Evolutionary conservation across 2,888 invertebrate genomes (phyloP), one percentile per base, ranked within the genome.

Genomic region (Lymantria monacha): DNA sequence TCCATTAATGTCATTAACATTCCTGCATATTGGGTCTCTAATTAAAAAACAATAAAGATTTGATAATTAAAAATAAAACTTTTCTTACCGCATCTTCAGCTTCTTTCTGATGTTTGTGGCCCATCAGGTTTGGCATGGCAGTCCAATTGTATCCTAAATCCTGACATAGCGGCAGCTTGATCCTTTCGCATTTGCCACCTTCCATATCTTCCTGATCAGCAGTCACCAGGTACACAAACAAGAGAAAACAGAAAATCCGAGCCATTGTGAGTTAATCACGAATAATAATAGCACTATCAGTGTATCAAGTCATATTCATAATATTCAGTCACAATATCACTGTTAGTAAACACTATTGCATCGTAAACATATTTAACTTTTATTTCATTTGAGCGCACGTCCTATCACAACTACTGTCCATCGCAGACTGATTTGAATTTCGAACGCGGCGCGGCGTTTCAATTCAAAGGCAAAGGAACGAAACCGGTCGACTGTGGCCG

Each of bases 61-160:
- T 10, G 9, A 7, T 33, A 33, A 10, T 10, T 33, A 33, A 33
- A 33, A n/a, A n/a, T n/a, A n/a, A 41, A 48, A 30, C 37, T 42
- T 47, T 22, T 54, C 87, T 94, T 90, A 97, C 96, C 93, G 94
- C 94, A 74, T 94, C 92, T 73, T 95, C 95, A 48, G 97, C 97
- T 75, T 96, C 95, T 69, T 94, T 93, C 85, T 97, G 97, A 76
- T 94, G 95, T 57, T 92, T 92, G 79, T 97, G 96, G 1, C 96
- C 96, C 84, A 97, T 93, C 57, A 96, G 93, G 89, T 97, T 97
- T 46, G 97, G 97, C 95, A 97, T 95, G 33, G 94, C 93, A 30
- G 97, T 97, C 88, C 95, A 94, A 87, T 97, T 97, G 89, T 97
- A 97, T 66, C 96, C 94, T 79, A 97, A 91, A 70, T 96, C 95